Evolutionary conservation across 2,888 invertebrate genomes (phyloP), one percentile per base, ranked within the genome.

Genomic region (Cheilosia impressa): DNA sequence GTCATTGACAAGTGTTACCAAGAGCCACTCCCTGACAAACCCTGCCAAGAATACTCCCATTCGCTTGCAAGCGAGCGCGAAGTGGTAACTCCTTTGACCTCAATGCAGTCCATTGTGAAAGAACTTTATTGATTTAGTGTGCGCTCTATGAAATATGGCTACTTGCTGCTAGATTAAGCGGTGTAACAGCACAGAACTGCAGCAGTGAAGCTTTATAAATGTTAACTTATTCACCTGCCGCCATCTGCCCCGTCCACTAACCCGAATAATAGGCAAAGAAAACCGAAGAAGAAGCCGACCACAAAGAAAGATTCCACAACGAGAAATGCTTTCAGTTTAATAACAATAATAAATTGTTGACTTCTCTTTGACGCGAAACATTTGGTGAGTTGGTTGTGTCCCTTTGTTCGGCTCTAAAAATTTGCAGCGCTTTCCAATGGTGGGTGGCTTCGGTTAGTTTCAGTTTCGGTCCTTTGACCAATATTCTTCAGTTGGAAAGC

Each of bases 101-200:
- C 76, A 85, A 81, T 85, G 76, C 76, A 75, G 13, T 62, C 47
- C 62, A 19, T 60, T 66, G 31, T 71, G 22, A 41, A 52, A 27
- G 47, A 34, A 53, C 71, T 57, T 71, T 84, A 85, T 81, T 81
- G 81, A 85, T 81, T 80, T 71, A 80, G 58, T 85, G 81, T 57
- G 72, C 71, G 76, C 58, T 72, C 65, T 55, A 62, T 71, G 66
- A 72, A 71, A 80, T 75, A 79, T 84, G 53, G 71, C 63, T 66
- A 69, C 69, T 52, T 0, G 24, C 52, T 15, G 15, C 52, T 71
- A 55, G 65, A 75, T 75, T 73, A 73, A 41, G 43, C 62, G 41
- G 47, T 27, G n/a, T 53, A 66, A 55, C 47, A 55, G 24, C 9
- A 38, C 10, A 38, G 13, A 38, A 38, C 38, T 38, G 38, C 38